These are phyloP conservation scores for Lomographa bimaculata DNA, from an alignment of 2,888 invertebrate species.

Conservation along the genomic window DNA sequence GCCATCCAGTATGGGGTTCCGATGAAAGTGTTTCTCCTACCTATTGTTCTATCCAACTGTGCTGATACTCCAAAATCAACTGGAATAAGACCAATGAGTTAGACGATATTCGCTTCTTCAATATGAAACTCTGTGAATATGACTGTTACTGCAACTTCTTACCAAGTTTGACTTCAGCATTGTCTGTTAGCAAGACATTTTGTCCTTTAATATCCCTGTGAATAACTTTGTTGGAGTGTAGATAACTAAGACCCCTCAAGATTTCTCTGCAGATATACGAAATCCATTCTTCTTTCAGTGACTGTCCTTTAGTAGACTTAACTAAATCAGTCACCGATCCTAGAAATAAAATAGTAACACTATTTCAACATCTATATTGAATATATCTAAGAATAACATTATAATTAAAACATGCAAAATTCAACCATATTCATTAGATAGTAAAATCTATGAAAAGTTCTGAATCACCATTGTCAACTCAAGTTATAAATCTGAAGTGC, in stretches of 20 bases:
- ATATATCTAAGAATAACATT: too few relatives aligned
- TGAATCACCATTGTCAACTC: too few relatives aligned
- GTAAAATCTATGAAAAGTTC: too few relatives aligned
- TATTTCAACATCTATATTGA: too few relatives aligned
- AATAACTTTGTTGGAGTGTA: constrained; percentile 99
- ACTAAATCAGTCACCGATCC: constrained; percentile 99
- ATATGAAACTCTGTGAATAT: too few relatives aligned
- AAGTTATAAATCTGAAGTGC: too few relatives aligned
- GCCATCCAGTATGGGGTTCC: constrained; percentile 99
- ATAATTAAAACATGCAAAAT: too few relatives aligned
- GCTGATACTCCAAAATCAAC: constrained; percentile 99
- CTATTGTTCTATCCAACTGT: constrained; percentile 99
- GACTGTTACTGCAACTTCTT: too few relatives aligned
- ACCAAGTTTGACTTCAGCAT: constrained; percentile 99
- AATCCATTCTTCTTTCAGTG: constrained; percentile 99
- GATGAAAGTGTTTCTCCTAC: constrained; percentile 99
- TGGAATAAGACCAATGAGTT: constrained; percentile 52
- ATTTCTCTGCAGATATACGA: constrained; percentile 99
- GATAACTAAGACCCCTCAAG: constrained; percentile 96
- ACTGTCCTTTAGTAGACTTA: constrained; percentile 99
- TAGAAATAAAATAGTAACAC: constrained; percentile 41
- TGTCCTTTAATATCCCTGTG: constrained; percentile 99
- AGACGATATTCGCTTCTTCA: too few relatives aligned
- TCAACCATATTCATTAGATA: too few relatives aligned
- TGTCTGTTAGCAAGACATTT: constrained; percentile 99